Evolutionary conservation across 2,113 vertebrate species (phyloP), one percentile per base, ranked within the genome.

Genomic region (Falco punctatus): DNA sequence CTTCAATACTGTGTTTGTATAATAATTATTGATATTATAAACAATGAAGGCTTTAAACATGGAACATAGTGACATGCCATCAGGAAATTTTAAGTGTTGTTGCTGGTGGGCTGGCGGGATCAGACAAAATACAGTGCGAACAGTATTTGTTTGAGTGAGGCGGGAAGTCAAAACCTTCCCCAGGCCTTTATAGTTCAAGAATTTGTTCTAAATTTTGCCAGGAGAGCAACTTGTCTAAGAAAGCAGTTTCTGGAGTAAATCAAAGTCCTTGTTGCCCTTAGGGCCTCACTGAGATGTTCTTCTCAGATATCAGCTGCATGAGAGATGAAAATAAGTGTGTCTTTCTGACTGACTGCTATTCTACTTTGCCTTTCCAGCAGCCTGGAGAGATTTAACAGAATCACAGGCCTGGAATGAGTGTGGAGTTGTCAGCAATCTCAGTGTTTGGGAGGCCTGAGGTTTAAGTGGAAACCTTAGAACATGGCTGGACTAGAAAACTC

Each of bases 171-270:
- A 44, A 90, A 61, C 73, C 58, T 90, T 96, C 48, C 70, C 48
- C 2, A 6, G 57, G 61, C 78, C 27, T 73, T 71, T 90, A 62
- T 38, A 74, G 32, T 16, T 92, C 48, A 83, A 90, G 82, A 88
- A 65, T 83, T 87, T 38, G 8, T 85, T 82, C 83, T 70, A 82
- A 86, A 71, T 90, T 66, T 94, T 96, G 66, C 84, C 66, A 51
- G 46, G 90, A 92, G 33, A 93, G 73, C 70, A 90, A 23, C 52
- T 79, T 51, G 62, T 81, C 93, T 94, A 80, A 91, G 91, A 96
- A 92, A 81, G 83, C 64, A 48, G 62, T 92, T 97, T 94, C 95
- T 89, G 90, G 94, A 96, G 69, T 92, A 85, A 95, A 95, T 90
- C 90, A 94, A 91, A 94, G 71, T 73, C 75, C 54, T 67, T 61